Conservation (phyloP, 2,797 vertebrate species). For the Etheostoma nigrum region DNA sequence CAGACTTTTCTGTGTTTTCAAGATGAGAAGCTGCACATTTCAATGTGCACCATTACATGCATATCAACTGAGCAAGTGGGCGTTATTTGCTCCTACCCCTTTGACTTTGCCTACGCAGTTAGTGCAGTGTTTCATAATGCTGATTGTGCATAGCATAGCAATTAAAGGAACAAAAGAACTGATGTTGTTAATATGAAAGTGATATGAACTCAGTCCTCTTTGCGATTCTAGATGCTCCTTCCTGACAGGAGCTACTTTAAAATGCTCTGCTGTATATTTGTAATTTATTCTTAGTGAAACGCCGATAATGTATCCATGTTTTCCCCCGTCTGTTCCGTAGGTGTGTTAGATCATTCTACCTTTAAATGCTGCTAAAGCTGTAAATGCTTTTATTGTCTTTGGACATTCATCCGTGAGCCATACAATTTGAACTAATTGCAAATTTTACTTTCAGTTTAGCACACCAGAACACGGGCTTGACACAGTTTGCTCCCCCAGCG, state of each 20-base stretch:
- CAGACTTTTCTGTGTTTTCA: slow-evolving; percentile 21
- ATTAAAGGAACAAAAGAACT: slow-evolving; percentile 10
- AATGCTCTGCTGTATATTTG: slow-evolving; percentile 9
- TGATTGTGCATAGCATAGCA: neutral
- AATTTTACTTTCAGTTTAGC: neutral
- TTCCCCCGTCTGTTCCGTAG: slow-evolving; percentile 18
- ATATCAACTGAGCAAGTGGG: neutral
- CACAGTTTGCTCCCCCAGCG: neutral
- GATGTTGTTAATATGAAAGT: neutral
- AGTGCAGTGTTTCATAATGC: neutral
- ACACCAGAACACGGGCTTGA: neutral
- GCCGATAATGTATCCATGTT: slow-evolving; percentile 18
- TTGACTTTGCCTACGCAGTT: slow-evolving; percentile 19
- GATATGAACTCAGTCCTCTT: slow-evolving; percentile 9
- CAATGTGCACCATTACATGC: neutral
- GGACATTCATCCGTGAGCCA: neutral
- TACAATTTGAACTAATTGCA: neutral
- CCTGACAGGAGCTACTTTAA: slow-evolving; percentile 9
- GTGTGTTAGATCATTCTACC: slow-evolving; percentile 23
- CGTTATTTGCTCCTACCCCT: neutral
- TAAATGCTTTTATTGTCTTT: slow-evolving; percentile 29
- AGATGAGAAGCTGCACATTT: slow-evolving; percentile 27
- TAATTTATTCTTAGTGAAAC: slow-evolving; percentile 45
- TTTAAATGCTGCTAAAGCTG: slow-evolving; percentile 14
- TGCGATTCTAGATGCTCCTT: neutral